Evolutionary conservation across 2,797 vertebrate genomes (phyloP), one percentile per base, ranked within the genome.

Genomic region (Crypturellus tataupa): DNA sequence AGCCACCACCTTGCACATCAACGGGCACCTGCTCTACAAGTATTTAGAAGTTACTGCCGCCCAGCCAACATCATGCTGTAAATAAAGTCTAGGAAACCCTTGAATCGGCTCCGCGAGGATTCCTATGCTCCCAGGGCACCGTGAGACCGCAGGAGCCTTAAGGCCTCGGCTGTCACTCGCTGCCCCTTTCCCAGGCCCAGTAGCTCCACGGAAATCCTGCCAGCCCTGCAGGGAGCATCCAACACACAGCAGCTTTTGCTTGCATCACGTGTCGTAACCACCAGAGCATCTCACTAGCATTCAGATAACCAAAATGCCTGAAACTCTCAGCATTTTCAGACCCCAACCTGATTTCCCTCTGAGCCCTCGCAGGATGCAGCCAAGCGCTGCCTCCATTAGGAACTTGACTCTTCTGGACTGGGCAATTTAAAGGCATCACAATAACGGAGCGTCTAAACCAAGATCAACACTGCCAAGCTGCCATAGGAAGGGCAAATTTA

Each of bases 131-230:
- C 40, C 56, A 2, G 25, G 21, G 73, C 62, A 25, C 73, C 33
- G 12, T 11, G 47, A 31, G 59, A 44, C 20, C 58, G 24, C 69
- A 42, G 27, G 21, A 78, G 63, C 37, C 6, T 29, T 29, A 40
- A 20, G 15, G 7, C 59, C 68, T 72, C 3, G 3, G 58, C 58
- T 78, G 62, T 14, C 51, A 60, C 4, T 7, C 27, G 19, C 6
- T 2, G 1, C 4, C 24, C 24, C 46, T 12, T 10, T 10, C 49
- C 60, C 85, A 56, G 59, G 46, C 35, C 65, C 47, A 0, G 0
- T 16, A 49, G 67, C 14, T 31, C 73, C 39, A 39, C 91, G 2
- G 6, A 39, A 72, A 35, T 6, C 67, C 65, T 67, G 12, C 59
- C 16, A 37, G 42, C 79, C 56, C 55, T 42, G 18, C 27, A 15